A percentile compares a stretch with the other conserved stretches of the same genome.
Evolutionary conservation across 2,113 vertebrate species (phyloP).

Genomic region (Oryctolagus cuniculus): DNA sequence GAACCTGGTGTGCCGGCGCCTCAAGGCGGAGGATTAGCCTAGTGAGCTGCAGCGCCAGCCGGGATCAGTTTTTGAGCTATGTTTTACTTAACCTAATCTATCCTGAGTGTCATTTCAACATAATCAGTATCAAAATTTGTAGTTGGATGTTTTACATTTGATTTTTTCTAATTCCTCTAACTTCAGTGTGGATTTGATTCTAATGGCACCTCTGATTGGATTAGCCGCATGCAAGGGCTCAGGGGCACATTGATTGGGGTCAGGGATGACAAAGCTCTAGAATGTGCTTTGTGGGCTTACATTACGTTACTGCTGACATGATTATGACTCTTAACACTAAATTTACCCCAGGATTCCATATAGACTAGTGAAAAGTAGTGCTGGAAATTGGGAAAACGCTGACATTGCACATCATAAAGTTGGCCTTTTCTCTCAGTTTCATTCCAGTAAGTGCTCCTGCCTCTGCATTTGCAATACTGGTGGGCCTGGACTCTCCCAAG

Average conservation of each 20-base stretch:
- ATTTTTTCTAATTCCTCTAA: not conserved
- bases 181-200: not conserved
- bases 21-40: too few relatives aligned
- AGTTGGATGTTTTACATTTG: not conserved
- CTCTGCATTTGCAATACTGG: not conserved
- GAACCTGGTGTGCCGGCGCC: too few relatives aligned
- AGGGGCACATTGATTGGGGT: not conserved
- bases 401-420: not conserved
- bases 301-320: not conserved
- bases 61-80: slow-evolving; percentile 25
- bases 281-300: not conserved
- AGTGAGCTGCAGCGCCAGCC: too few relatives aligned
- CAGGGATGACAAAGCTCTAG: not conserved
- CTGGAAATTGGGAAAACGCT: not conserved
- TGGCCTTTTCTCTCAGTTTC: not conserved
- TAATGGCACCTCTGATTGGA: not conserved
- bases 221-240: not conserved
- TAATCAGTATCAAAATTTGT: not conserved
- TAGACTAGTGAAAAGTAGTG: not conserved
- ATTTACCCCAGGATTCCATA: not conserved
- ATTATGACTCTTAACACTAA: not conserved
- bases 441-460: not conserved
- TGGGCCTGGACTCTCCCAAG: not conserved
- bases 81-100: not conserved
- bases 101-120: not conserved